Base-by-base conservation (phyloP, 1,140 invertebrate genomes). In the Gryllus bimaculatus region DNA sequence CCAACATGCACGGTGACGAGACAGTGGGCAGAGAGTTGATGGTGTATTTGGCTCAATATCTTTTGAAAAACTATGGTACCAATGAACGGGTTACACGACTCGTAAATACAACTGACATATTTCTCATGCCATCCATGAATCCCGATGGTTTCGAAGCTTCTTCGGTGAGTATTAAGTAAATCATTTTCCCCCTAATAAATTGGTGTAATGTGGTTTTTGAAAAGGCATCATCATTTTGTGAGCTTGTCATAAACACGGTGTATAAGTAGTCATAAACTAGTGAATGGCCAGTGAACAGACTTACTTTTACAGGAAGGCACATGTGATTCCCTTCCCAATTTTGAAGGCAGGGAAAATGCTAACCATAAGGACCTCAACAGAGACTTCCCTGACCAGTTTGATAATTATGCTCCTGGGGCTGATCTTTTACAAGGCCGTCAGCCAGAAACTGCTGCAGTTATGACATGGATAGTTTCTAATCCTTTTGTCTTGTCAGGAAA, bases 1-100 rank as follows among this genome's bases (percentile, higher is more conserved):
- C 93, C 4, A 99, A 99, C 85, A 99, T 99, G 95, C 98, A 99
- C 84, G 98, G 98, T 0, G 97, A 99, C 86, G 98, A 99, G 88
- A 91, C 94, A 8, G 89, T 98, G n/a, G 97, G 98, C 0, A 87
- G 96, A 78, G 92, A 99, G 84, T 84, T 99, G 79, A 86, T 98
- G 74, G 87, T 99, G 18, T 94, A 92, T 83, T 87, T 99, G 83
- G 92, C 93, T 0, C 90, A 94, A 79, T 94, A 98, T 88, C 86
- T 99, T 21, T 86, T 98, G n/a, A 82, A 85, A 0, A 94, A 94
- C 83, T 95, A 95, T 85, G 91, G 89, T 7, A 90, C 87, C 76
- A 88, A 90, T 83, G 87, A 90, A 2, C 88, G 94, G 74, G 86
- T 96, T 20, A 91, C 91, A 0, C 88, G 87, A 79, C 85, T 99